Conservation (phyloP, 37 sponge, comb jelly and placozoan genomes). For the Dysidea cf. avara region DNA sequence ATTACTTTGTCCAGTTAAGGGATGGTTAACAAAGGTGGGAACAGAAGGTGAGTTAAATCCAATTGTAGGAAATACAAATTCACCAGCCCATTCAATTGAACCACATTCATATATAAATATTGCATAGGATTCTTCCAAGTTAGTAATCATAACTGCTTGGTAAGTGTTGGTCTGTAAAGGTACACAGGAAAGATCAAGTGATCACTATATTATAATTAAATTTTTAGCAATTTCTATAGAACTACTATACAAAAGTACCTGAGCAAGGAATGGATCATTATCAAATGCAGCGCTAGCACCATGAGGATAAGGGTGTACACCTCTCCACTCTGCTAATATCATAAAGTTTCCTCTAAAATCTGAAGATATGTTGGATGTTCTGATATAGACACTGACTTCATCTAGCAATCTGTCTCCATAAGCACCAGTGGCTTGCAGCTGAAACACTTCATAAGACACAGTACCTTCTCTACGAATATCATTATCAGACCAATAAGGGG, state of each 20-base stretch:
- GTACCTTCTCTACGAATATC: slow-evolving; percentile 42
- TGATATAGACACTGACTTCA: slow-evolving; percentile 26
- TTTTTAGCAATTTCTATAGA: too few relatives aligned
- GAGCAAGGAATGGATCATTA: too few relatives aligned
- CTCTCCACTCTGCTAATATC: slow-evolving; percentile 53
- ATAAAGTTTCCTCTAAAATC: slow-evolving; percentile 42
- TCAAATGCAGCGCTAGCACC: too few relatives aligned
- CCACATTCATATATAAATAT: slow-evolving; percentile 35
- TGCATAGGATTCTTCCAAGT: slow-evolving; percentile 23
- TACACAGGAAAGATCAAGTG: not conserved
- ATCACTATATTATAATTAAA: too few relatives aligned
- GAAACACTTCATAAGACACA: slow-evolving; percentile 41
- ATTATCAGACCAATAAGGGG: slow-evolving; percentile 72
- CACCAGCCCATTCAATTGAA: slow-evolving; percentile 12
- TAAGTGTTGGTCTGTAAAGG: slow-evolving; percentile 21
- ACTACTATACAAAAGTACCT: too few relatives aligned
- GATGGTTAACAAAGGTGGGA: slow-evolving; percentile 27
- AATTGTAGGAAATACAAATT: slow-evolving; percentile 2
- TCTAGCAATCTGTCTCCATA: not conserved
- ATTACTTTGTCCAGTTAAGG: slow-evolving; percentile 1
- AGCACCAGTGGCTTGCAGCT: not conserved
- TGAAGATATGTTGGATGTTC: not conserved
- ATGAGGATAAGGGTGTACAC: too few relatives aligned
- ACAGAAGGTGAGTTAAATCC: slow-evolving; percentile 24
- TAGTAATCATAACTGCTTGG: slow-evolving; percentile 28